These are phyloP conservation scores for Drosophila miranda DNA, from an alignment of 1,140 invertebrate species.

Conservation along the genomic window DNA sequence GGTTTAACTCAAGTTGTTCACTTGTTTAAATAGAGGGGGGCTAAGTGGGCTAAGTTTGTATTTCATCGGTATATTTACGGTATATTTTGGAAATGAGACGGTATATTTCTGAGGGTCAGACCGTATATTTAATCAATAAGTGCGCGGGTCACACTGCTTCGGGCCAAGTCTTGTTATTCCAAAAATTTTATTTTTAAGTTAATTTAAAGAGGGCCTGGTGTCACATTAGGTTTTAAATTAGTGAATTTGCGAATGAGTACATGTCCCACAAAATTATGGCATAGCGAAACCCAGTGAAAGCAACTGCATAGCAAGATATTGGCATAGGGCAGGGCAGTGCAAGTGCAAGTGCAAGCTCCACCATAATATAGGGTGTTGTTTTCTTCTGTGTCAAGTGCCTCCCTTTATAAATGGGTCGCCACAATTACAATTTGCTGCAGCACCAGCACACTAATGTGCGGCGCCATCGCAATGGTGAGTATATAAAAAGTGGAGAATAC, in stretches of 20 bases:
- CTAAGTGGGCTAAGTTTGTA: no score
- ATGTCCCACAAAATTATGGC: slow-evolving; percentile 1
- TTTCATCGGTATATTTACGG: no score
- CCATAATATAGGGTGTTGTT: slow-evolving; percentile 30
- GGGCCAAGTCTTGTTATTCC: not conserved
- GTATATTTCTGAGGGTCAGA: no score
- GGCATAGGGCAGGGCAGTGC: no score
- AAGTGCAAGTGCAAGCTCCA: no score
- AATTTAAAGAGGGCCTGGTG: not conserved
- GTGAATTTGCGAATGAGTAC: no score
- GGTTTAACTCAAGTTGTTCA: no score
- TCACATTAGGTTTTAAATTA: not conserved
- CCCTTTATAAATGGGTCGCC: slow-evolving; percentile 45
- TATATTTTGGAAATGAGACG: no score
- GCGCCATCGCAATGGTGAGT: slow-evolving; percentile 59
- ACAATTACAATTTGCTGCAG: slow-evolving; percentile 34
- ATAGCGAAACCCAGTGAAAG: not conserved
- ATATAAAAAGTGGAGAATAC: slow-evolving; percentile 5
- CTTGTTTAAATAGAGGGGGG: no score
- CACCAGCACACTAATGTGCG: slow-evolving; percentile 32
- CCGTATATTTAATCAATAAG: no score
- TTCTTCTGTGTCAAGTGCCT: not conserved
- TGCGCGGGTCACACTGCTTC: not conserved
- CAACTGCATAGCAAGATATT: not conserved
- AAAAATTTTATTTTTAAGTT: not conserved